phyloP scores from a whole-genome alignment of 2,797 vertebrate genomes.

The Syndactyla subalaris region DNA sequence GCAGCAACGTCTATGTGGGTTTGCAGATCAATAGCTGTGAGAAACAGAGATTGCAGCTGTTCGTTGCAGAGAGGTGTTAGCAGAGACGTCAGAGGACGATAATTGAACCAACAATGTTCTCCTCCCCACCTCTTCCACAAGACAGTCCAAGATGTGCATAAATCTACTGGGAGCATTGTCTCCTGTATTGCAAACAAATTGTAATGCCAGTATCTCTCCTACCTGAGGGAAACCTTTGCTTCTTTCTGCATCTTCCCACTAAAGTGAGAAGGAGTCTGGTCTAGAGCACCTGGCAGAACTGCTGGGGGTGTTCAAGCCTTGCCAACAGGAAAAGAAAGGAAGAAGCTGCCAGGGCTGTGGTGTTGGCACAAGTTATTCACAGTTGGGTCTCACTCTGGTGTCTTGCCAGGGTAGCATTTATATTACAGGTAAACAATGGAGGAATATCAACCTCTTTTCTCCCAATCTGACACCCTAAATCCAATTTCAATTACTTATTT shows the following conservation, averaged over 20 bases:
- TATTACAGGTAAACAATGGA: neutral
- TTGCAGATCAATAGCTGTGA: slow-evolving; percentile 41
- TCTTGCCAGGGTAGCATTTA: neutral
- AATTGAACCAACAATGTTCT: neutral
- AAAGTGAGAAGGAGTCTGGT: neutral
- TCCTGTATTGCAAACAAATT: neutral
- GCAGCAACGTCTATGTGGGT: neutral
- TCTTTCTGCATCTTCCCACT: neutral
- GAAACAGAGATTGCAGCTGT: neutral
- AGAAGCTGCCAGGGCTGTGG: neutral
- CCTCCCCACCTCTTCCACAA: neutral
- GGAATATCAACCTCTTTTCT: neutral
- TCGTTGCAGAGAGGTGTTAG: neutral
- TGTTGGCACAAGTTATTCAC: neutral
- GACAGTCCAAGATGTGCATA: neutral
- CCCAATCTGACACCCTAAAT: neutral
- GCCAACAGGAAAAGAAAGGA: neutral
- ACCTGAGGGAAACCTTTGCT: neutral
- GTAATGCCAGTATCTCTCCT: neutral
- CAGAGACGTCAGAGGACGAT: slow-evolving; percentile 10
- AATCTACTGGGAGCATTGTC: neutral
- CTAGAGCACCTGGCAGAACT: neutral
- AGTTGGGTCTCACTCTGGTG: neutral
- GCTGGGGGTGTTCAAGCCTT: neutral
- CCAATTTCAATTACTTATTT: neutral